Conservation (phyloP, 2,888 invertebrate genomes). For the Orchesellides sinensis region DNA sequence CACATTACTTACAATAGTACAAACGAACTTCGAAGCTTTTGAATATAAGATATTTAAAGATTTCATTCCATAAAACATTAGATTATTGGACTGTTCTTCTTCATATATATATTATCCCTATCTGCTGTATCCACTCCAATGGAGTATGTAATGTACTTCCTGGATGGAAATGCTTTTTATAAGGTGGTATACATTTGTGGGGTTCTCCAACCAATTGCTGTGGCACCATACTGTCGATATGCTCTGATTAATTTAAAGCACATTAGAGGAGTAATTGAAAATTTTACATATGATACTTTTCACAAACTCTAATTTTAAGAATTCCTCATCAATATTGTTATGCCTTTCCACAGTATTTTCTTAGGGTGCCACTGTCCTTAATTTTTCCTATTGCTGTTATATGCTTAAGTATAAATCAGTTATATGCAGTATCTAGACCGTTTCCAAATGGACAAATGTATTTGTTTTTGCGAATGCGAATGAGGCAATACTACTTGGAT, state of each 20-base stretch:
- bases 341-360: conserved; percentile 39
- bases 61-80: background rate
- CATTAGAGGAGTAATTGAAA: conserved; percentile 37
- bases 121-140: background rate
- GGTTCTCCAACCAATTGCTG: conserved; percentile 37
- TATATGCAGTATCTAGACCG: no score
- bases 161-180: conserved; percentile 4
- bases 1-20: background rate
- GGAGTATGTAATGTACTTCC: conserved; percentile 39
- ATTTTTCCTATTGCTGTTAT: conserved; percentile 20
- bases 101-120: conserved; percentile 5
- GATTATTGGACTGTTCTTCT: conserved; percentile 21
- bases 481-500: conserved; percentile 5
- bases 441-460: no score
- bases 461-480: background rate
- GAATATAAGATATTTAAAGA: background rate
- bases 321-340: background rate
- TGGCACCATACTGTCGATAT: conserved; percentile 44
- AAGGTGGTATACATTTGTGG: conserved; percentile 22
- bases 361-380: conserved; percentile 41
- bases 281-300: background rate
- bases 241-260: conserved; percentile 44
- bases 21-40: background rate
- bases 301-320: background rate
- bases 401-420: no score